These are phyloP conservation scores for Pristionchus arcanus DNA, from an alignment of 2,888 invertebrate genomes.

Conservation along the genomic window DNA sequence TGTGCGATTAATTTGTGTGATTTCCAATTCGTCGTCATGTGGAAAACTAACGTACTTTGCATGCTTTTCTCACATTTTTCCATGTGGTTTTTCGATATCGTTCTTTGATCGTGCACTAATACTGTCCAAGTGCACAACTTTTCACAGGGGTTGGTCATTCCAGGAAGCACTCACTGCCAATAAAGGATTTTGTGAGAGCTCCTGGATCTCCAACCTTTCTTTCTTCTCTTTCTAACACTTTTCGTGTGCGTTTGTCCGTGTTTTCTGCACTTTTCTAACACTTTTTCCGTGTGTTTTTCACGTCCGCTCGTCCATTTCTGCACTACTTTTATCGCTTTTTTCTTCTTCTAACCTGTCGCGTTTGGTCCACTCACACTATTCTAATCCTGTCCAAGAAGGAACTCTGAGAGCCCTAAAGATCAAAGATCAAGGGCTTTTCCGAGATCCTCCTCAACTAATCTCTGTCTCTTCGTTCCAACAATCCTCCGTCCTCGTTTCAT, in stretches of 20 bases:
- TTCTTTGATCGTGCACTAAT: slow-evolving; percentile 18
- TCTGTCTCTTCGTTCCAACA: background rate
- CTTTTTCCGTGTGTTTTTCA: background rate
- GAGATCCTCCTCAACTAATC: background rate
- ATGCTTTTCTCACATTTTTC: slow-evolving; percentile 14
- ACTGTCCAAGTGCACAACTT: background rate
- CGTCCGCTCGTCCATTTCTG: slow-evolving; percentile 35
- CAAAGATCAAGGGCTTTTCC: too few species aligned
- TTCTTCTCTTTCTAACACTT: slow-evolving; percentile 35
- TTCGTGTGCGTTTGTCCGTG: slow-evolving; percentile 15
- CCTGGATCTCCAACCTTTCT: background rate
- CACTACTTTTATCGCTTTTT: slow-evolving; percentile 45
- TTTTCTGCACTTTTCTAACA: slow-evolving; percentile 52
- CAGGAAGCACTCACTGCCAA: background rate
- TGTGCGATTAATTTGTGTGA: background rate
- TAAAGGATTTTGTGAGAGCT: background rate
- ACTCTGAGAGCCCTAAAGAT: background rate
- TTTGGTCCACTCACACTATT: slow-evolving; percentile 14
- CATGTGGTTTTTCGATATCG: background rate
- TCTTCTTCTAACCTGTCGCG: slow-evolving; percentile 45
- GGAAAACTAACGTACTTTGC: background rate
- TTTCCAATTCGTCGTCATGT: slow-evolving; percentile 35
- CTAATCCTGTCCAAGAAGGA: slow-evolving; percentile 5
- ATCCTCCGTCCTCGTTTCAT: background rate
- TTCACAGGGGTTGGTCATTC: background rate